These are phyloP conservation scores for Acrossocheilus wenchowensis DNA, from an alignment of 2,797 vertebrate species.

Conservation along the genomic window DNA sequence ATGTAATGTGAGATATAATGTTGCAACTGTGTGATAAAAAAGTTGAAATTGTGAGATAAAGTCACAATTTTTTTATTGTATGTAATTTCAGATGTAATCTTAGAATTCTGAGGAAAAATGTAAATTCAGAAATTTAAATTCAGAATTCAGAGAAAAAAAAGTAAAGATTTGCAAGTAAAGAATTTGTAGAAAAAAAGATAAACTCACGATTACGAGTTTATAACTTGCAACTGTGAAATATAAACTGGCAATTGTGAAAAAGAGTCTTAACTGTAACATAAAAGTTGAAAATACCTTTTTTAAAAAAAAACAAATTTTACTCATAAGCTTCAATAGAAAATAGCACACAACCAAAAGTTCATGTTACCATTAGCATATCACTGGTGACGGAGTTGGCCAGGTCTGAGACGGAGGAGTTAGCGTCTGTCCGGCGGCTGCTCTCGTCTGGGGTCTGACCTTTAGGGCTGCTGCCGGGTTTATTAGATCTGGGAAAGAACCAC, in stretches of 20 bases:
- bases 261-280: neutral
- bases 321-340: neutral
- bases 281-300: neutral
- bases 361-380: slow-evolving; percentile 94
- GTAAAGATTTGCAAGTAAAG: too few species aligned
- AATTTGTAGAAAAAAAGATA: too few species aligned
- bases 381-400: slow-evolving; percentile 97
- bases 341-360: too few species aligned
- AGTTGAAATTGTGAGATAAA: too few species aligned
- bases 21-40: too few species aligned
- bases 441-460: slow-evolving; percentile 80
- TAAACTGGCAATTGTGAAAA: neutral
- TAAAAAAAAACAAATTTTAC: neutral
- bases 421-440: slow-evolving; percentile 75
- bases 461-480: slow-evolving; percentile 76
- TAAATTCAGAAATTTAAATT: too few species aligned
- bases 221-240: neutral
- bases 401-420: slow-evolving; percentile 90
- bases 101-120: too few species aligned
- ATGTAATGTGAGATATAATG: too few species aligned
- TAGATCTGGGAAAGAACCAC: slow-evolving; percentile 66
- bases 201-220: too few species aligned
- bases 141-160: too few species aligned
- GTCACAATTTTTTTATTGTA: neutral
- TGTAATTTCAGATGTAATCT: too few species aligned